phyloP scores from a whole-genome alignment of 2,888 invertebrate species.

The Ditylenchus weischeri region DNA sequence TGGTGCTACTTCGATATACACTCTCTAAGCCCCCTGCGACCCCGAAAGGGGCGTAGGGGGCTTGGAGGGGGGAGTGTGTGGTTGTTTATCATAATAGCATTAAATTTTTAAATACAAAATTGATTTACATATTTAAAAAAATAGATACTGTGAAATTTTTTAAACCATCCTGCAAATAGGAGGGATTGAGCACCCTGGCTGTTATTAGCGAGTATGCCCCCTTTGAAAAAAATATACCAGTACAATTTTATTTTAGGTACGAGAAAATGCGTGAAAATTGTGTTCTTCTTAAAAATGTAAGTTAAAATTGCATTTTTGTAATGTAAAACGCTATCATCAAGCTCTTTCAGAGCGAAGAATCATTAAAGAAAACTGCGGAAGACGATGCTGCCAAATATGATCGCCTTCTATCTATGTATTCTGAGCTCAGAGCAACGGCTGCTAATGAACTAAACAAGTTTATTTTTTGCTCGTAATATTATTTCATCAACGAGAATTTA shows the following conservation, averaged over 20 bases:
- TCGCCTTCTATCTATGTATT: constrained; percentile 11
- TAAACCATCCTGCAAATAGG: too few species aligned
- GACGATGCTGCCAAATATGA: constrained; percentile 28
- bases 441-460: constrained; percentile 22
- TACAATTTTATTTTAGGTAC: not conserved
- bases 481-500: not conserved
- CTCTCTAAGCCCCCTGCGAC: too few species aligned
- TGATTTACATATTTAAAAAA: too few species aligned
- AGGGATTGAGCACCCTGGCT: too few species aligned
- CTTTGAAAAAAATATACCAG: too few species aligned
- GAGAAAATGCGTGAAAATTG: constrained; percentile 30
- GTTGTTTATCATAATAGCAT: too few species aligned
- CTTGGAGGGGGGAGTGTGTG: too few species aligned
- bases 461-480: not conserved
- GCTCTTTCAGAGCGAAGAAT: constrained; percentile 24
- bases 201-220: too few species aligned
- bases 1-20: too few species aligned
- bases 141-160: too few species aligned
- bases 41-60: too few species aligned
- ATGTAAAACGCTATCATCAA: not conserved
- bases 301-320: not conserved
- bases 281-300: constrained; percentile 25
- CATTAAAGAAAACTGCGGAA: constrained; percentile 21
- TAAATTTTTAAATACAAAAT: too few species aligned
- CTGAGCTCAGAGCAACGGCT: constrained; percentile 16